Conservation (phyloP, 1,140 invertebrate species). For the Drosophila azteca region DNA sequence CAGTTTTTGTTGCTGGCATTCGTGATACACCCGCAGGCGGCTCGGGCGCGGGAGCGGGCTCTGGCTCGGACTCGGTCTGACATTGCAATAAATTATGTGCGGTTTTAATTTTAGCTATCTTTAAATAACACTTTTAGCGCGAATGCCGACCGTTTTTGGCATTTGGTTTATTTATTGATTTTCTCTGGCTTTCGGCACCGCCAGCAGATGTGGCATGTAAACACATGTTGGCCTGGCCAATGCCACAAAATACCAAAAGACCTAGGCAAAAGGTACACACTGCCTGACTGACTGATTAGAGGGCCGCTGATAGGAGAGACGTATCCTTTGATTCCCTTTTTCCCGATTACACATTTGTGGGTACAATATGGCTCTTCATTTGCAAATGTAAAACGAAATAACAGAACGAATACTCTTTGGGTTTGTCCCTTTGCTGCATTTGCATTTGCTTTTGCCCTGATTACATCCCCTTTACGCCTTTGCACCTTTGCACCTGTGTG, state of each 20-base stretch:
- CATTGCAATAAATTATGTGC: conserved; percentile 61
- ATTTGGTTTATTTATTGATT: conserved; percentile 42
- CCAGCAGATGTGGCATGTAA: conserved; percentile 16
- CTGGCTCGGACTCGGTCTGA: conserved; percentile 20
- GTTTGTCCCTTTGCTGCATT: conserved; percentile 1
- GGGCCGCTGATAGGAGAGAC: conserved; percentile 4
- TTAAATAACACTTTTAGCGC: conserved; percentile 55
- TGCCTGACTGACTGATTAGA: conserved; percentile 46
- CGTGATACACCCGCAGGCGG: conserved; percentile 42
- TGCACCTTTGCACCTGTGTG: no score
- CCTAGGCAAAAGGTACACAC: conserved; percentile 15
- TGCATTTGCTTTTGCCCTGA: conserved; percentile 4
- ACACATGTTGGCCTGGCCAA: conserved; percentile 35
- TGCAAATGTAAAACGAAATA: no score
- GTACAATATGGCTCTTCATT: conserved; percentile 9
- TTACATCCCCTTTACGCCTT: no score
- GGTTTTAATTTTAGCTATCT: conserved; percentile 72
- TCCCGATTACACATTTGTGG: background rate
- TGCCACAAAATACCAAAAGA: conserved; percentile 17
- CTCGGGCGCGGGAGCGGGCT: background rate
- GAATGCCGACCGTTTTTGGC: conserved; percentile 34
- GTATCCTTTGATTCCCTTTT: conserved; percentile 19
- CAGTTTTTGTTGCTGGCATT: conserved; percentile 36
- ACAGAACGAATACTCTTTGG: conserved; percentile 5
- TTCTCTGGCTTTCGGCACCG: conserved; percentile 48